Evolutionary conservation across 2,797 vertebrate genomes (phyloP), one percentile per base, ranked within the genome.

Genomic region (Tiaroga cobitis): DNA sequence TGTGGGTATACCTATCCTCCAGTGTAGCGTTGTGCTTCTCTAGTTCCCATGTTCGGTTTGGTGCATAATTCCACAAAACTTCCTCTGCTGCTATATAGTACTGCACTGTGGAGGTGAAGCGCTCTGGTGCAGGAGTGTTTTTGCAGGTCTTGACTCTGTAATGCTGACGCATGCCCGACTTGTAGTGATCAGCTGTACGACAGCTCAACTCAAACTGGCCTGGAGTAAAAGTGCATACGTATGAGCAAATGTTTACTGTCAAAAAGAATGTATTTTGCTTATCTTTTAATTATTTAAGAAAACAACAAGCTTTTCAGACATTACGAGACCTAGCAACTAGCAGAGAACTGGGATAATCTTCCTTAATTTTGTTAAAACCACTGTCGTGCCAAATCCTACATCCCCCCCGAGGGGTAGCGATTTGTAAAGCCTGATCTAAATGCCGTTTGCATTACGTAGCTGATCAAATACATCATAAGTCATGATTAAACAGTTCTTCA

Each of bases 41-140:
- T 7, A 78, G 1, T 70, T 89, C 87, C 89, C 89, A 88, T 67
- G 70, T 81, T 0, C 87, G 63, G 72, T 84, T 24, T 54, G 87
- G 90, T 1, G 89, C 89, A 5, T 89, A 89, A 13, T 89, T 85
- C 89, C 89, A 89, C 21, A 21, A 19, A 7, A 85, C 46, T 29
- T 89, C 89, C 80, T 87, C 89, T 65, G 89, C 87, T 68, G 89
- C 87, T 32, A 89, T 69, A 39, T 83, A 89, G 76, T 81, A 87
- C 37, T 1, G 10, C 24, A 81, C 73, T 16, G 59, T 8, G 32
- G 83, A 63, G 54, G 3, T 61, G 1, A 51, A 7, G 34, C 7
- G 21, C 18, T 85, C 83, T 21, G 16, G 4, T 49, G 29, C 29
- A 2, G 76, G 76, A 19, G 39, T 26, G 21, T 10, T 13, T 39